These are phyloP conservation scores for Folsomia candida DNA, from an alignment of 2,888 invertebrate species.

Conservation along the genomic window DNA sequence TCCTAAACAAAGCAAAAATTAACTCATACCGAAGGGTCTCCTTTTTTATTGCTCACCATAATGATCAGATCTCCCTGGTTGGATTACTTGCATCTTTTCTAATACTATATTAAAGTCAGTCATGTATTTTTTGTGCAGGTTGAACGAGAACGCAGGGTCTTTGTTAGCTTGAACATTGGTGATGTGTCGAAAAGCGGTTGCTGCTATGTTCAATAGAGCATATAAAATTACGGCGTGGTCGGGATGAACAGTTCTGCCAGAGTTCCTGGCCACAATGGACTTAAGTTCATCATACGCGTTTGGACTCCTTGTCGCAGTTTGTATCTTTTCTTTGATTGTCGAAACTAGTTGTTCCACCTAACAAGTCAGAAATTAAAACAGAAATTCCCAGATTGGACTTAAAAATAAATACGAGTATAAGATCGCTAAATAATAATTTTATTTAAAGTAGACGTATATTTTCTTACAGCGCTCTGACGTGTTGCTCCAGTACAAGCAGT, in stretches of 20 bases:
- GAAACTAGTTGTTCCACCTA: not conserved
- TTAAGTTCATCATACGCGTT: not conserved
- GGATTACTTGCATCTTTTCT: not conserved
- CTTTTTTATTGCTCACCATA: too few relatives aligned
- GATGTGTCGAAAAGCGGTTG: not conserved
- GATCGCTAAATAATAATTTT: too few relatives aligned
- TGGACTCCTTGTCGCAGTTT: not conserved
- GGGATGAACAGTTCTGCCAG: not conserved
- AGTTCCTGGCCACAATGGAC: not conserved
- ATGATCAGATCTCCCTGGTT: not conserved
- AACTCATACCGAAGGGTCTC: too few relatives aligned
- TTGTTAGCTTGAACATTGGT: not conserved
- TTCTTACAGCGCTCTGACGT: not conserved
- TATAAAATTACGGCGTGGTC: not conserved
- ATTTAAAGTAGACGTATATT: too few relatives aligned
- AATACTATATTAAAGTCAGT: not conserved
- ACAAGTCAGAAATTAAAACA: too few relatives aligned
- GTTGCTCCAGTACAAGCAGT: not conserved
- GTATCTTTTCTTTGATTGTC: not conserved
- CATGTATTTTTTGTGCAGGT: not conserved
- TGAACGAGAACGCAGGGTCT: not conserved
- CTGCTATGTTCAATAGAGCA: not conserved
- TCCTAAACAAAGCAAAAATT: too few relatives aligned
- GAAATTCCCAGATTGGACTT: too few relatives aligned
- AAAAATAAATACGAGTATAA: too few relatives aligned